Conservation (phyloP, 2,888 invertebrate species). For the Aspidiotus rigidus region DNA sequence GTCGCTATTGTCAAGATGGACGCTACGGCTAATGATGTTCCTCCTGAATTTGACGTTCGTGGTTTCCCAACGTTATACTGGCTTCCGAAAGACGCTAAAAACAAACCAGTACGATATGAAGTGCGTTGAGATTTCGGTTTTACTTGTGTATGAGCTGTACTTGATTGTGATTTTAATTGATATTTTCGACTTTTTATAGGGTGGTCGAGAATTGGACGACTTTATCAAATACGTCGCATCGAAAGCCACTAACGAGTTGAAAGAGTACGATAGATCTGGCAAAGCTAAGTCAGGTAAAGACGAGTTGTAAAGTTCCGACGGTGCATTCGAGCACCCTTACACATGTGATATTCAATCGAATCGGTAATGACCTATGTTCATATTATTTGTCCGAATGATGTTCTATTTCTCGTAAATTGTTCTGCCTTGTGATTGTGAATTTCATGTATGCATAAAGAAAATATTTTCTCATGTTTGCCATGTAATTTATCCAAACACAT, state of each 20-base stretch:
- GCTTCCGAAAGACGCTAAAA: slow-evolving; percentile 73
- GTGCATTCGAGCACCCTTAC: background rate
- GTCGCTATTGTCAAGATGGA: slow-evolving; percentile 95
- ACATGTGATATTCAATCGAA: slow-evolving; percentile 15
- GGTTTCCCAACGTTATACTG: slow-evolving; percentile 98
- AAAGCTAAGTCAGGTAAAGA: slow-evolving; percentile 50
- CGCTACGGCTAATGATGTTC: slow-evolving; percentile 97
- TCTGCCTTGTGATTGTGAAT: too few relatives aligned
- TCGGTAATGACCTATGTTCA: background rate
- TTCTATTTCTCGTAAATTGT: too few relatives aligned
- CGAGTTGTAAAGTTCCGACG: slow-evolving; percentile 49
- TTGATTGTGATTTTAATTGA: background rate
- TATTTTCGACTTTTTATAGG: slow-evolving; percentile 48
- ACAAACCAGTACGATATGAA: slow-evolving; percentile 74
- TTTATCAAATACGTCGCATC: slow-evolving; percentile 90
- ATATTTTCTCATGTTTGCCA: too few relatives aligned
- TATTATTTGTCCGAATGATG: too few relatives aligned
- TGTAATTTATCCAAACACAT: too few relatives aligned
- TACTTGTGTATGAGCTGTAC: background rate
- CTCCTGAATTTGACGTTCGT: slow-evolving; percentile 76
- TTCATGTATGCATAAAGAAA: too few relatives aligned
- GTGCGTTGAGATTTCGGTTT: slow-evolving; percentile 43
- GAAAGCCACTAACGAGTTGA: slow-evolving; percentile 79
- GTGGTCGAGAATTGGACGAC: slow-evolving; percentile 85
- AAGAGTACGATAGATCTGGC: slow-evolving; percentile 78